Conservation (phyloP, 2,113 vertebrate genomes). For the Tympanuchus pallidicinctus region DNA sequence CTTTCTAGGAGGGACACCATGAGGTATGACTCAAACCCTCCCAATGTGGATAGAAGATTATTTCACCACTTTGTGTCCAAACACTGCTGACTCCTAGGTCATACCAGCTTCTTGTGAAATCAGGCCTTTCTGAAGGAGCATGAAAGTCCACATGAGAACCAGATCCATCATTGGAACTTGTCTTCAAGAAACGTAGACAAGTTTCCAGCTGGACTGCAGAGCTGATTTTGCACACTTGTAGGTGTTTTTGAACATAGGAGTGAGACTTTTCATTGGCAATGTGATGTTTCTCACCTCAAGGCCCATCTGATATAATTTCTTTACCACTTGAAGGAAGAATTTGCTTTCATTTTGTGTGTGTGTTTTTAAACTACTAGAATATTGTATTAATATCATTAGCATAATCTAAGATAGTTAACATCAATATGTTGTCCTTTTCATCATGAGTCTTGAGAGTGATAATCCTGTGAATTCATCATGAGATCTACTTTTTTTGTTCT, state of each 20-base stretch:
- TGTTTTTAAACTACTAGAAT: background rate
- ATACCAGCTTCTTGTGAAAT: background rate
- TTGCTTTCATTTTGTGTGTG: background rate
- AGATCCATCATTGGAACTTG: rapidly evolving
- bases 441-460: background rate
- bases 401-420: background rate
- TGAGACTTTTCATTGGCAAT: background rate
- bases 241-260: background rate
- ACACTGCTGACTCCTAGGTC: background rate
- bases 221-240: rapidly evolving
- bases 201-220: background rate
- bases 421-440: background rate
- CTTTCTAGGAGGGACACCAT: background rate
- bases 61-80: rapidly evolving
- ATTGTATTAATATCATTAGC: background rate
- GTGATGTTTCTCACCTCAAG: background rate
- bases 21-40: background rate
- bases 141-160: background rate
- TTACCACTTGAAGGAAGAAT: background rate
- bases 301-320: background rate
- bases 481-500: constrained; percentile 6
- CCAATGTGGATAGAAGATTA: background rate
- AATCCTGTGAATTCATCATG: background rate
- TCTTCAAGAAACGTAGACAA: background rate
- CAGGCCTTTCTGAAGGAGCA: background rate